Evolutionary conservation across 2,113 vertebrate genomes (phyloP).

Genomic region (Nematolebias whitei): DNA sequence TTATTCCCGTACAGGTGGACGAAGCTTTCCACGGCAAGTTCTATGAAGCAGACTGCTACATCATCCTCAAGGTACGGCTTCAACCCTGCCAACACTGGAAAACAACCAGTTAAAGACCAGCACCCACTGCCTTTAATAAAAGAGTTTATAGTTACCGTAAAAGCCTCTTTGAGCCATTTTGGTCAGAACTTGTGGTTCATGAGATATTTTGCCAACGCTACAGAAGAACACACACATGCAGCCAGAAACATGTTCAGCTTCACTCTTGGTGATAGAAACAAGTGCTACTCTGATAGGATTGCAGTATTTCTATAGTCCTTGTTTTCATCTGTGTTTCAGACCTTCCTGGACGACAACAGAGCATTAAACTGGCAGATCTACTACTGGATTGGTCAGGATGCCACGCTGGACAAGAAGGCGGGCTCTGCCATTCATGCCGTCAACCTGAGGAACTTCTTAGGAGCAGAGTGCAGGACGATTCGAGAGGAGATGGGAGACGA

Average conservation of each 20-base stretch:
- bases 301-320: no score
- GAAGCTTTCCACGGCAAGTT: constrained; percentile 93
- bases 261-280: no score
- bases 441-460: constrained; percentile 94
- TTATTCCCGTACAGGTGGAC: constrained; percentile 87
- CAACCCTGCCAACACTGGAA: neutral
- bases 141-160: no score
- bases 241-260: no score
- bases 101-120: no score
- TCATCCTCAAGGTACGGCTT: constrained; percentile 89
- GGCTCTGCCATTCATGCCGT: constrained; percentile 94
- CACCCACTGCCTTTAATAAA: no score
- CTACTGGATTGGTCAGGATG: constrained; percentile 97
- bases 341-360: constrained; percentile 90
- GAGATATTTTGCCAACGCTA: no score
- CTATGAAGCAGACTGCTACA: constrained; percentile 98
- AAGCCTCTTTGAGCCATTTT: no score
- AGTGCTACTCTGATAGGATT: no score
- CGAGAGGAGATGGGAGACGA: constrained; percentile 98
- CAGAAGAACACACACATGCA: no score
- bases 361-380: constrained; percentile 93
- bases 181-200: no score
- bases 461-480: constrained; percentile 89
- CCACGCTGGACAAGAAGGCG: constrained; percentile 96
- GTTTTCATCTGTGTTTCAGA: constrained; percentile 72